These are phyloP conservation scores for Tympanoctomys barrerae DNA, from an alignment of 2,797 vertebrate genomes.

Conservation along the genomic window DNA sequence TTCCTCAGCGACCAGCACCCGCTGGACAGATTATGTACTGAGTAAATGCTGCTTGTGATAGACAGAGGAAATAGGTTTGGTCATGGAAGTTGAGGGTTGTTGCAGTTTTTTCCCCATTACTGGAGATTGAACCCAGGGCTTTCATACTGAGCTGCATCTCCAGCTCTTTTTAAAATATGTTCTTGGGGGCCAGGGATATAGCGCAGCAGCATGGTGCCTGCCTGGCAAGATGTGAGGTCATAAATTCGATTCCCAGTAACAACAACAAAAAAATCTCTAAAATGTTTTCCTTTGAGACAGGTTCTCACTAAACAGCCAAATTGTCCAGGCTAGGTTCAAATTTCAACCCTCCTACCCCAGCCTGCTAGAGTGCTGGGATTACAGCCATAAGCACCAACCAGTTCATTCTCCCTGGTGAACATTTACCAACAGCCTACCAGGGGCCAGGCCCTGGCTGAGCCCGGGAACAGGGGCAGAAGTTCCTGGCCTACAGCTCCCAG, in stretches of 20 bases:
- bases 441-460: background rate
- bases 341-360: background rate
- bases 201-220: too few relatives aligned
- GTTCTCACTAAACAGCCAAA: background rate
- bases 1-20: background rate
- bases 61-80: background rate
- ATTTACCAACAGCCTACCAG: background rate
- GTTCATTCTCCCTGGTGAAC: background rate
- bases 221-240: too few relatives aligned
- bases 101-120: background rate
- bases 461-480: background rate
- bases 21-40: background rate
- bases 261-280: too few relatives aligned
- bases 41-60: background rate
- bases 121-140: background rate
- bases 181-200: background rate
- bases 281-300: background rate
- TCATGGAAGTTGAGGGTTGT: background rate
- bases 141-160: background rate
- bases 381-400: background rate
- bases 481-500: background rate
- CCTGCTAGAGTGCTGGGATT: background rate
- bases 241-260: too few relatives aligned
- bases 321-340: background rate
- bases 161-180: background rate